These are phyloP conservation scores for Microplitis manilae DNA, from an alignment of 2,888 invertebrate species.

Conservation along the genomic window DNA sequence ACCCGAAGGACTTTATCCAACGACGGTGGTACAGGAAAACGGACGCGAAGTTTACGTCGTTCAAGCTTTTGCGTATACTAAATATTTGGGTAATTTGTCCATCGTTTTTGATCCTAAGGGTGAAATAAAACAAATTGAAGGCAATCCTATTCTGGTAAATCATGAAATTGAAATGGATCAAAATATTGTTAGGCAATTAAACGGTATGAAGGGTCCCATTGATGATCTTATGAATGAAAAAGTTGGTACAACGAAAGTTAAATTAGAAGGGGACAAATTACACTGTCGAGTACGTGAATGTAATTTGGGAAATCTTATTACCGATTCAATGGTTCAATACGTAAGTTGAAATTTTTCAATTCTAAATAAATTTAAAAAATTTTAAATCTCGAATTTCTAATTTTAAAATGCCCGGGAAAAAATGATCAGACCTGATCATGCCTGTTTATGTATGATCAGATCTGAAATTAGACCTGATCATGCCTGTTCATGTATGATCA, in stretches of 20 bases:
- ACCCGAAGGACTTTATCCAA: conserved; percentile 85
- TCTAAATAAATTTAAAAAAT: neutral
- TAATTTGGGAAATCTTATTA: conserved; percentile 86
- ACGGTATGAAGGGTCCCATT: conserved; percentile 75
- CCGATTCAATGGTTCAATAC: conserved; percentile 83
- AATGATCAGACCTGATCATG: no score
- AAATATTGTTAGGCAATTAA: conserved; percentile 77
- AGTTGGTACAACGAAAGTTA: conserved; percentile 81
- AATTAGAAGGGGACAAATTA: conserved; percentile 77
- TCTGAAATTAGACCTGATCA: no score
- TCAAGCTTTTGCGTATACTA: conserved; percentile 92
- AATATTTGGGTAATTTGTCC: conserved; percentile 87
- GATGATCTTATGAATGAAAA: conserved; percentile 74
- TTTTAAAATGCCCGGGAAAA: no score
- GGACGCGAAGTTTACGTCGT: conserved; percentile 86
- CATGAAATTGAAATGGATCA: conserved; percentile 76
- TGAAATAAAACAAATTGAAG: conserved; percentile 78
- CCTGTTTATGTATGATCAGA: no score
- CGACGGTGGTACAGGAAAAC: conserved; percentile 78
- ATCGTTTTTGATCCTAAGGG: conserved; percentile 81
- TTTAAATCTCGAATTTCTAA: neutral
- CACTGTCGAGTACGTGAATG: conserved; percentile 83
- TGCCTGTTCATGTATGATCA: no score
- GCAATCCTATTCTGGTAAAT: conserved; percentile 85
- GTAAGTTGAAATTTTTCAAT: conserved; percentile 60